A percentile compares a stretch with the other conserved stretches of the same genome.
These are phyloP conservation scores for Nebria salina DNA, from an alignment of 2,888 invertebrate genomes.

Conservation along the genomic window DNA sequence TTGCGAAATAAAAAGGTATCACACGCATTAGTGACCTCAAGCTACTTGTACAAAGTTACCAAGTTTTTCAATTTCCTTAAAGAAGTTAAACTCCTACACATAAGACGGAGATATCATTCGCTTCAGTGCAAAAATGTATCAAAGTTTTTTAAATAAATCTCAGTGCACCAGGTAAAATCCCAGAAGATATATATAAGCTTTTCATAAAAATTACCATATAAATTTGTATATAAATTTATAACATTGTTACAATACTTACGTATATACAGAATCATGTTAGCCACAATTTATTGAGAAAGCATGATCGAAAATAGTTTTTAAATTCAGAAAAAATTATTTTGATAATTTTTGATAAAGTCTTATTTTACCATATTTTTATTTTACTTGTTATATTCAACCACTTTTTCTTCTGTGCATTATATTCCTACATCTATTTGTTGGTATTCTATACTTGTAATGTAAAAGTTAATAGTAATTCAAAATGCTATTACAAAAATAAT, in stretches of 20 bases:
- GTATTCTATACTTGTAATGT: too few relatives aligned
- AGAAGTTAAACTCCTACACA: constrained; percentile 15
- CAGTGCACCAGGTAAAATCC: background rate
- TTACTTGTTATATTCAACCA: too few relatives aligned
- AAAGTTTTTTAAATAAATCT: constrained; percentile 20
- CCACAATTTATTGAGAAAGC: too few relatives aligned
- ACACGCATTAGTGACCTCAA: background rate
- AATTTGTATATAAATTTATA: background rate
- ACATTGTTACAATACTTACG: too few relatives aligned
- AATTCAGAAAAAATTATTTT: too few relatives aligned
- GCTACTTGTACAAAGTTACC: constrained; percentile 8
- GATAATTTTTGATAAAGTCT: too few relatives aligned
- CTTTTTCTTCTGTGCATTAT: too few relatives aligned
- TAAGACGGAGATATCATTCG: constrained; percentile 19
- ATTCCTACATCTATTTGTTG: too few relatives aligned
- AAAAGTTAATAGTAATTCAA: background rate
- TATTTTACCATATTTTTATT: too few relatives aligned
- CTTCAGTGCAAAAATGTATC: constrained; percentile 17
- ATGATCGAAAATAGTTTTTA: too few relatives aligned
- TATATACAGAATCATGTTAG: too few relatives aligned
- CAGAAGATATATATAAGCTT: background rate
- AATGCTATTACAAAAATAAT: background rate
- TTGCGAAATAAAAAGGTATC: too few relatives aligned
- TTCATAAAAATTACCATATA: background rate
- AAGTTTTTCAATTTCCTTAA: constrained; percentile 30